A percentile compares a stretch with the other conserved stretches of the same genome.
Conservation (phyloP, 2,797 vertebrate genomes). For the Harpagifer antarcticus region DNA sequence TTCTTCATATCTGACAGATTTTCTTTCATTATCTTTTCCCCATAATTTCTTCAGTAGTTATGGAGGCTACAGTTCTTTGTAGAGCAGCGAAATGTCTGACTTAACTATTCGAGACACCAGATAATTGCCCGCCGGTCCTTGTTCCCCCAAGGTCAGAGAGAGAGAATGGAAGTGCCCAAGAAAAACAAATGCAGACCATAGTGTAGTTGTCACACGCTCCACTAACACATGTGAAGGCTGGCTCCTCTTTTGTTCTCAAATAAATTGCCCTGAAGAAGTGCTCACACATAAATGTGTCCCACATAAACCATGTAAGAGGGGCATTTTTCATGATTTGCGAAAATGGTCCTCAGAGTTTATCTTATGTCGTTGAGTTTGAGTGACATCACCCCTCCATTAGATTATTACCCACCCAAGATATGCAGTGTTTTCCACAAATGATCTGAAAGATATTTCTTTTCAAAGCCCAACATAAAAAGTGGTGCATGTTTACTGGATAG, state of each 20-base stretch:
- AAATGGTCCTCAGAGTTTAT: conserved; percentile 73
- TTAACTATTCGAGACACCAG: conserved; percentile 80
- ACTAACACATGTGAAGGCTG: conserved; percentile 76
- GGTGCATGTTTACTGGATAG: conserved; percentile 34
- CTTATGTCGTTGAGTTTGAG: conserved; percentile 70
- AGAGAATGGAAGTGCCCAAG: conserved; percentile 74
- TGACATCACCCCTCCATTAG: conserved; percentile 70
- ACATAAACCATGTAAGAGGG: conserved; percentile 66
- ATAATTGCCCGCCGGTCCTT: conserved; percentile 78
- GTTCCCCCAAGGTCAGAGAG: conserved; percentile 77
- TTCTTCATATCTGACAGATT: conserved; percentile 81
- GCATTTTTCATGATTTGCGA: conserved; percentile 77
- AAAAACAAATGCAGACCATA: conserved; percentile 84
- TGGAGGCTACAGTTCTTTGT: conserved; percentile 66
- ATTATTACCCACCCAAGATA: conserved; percentile 58
- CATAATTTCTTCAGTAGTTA: conserved; percentile 77
- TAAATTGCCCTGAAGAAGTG: conserved; percentile 80
- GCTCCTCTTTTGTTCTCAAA: conserved; percentile 77
- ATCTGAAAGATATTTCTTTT: conserved; percentile 26
- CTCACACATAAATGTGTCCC: conserved; percentile 75
- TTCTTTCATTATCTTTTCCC: conserved; percentile 79
- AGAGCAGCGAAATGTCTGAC: conserved; percentile 74
- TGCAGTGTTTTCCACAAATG: conserved; percentile 37
- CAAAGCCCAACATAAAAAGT: conserved; percentile 30
- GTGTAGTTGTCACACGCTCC: conserved; percentile 80